A percentile compares a stretch with the other conserved stretches of the same genome.
Conservation (phyloP, 2,888 invertebrate genomes). For the Cabera pusaria region DNA sequence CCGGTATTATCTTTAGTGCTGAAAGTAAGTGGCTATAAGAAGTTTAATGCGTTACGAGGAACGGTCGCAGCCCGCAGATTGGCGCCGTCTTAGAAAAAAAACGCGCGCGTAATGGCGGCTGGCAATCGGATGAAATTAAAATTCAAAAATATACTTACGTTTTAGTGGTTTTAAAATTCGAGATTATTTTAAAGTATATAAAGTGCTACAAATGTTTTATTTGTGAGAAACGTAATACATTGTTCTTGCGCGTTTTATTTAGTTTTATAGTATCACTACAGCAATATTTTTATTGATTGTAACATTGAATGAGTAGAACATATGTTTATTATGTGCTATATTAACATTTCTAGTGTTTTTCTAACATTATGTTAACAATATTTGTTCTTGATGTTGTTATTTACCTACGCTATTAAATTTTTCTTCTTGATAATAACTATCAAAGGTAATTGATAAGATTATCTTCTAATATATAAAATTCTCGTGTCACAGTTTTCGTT, state of each 20-base stretch:
- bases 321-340: too few relatives aligned
- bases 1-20: constrained; percentile 72
- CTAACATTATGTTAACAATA: too few relatives aligned
- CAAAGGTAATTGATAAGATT: too few relatives aligned
- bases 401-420: too few relatives aligned
- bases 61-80: constrained; percentile 54
- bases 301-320: neutral
- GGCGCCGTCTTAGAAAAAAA: constrained; percentile 60
- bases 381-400: too few relatives aligned
- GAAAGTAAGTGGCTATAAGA: constrained; percentile 73
- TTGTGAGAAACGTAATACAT: constrained; percentile 6
- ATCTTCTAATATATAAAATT: too few relatives aligned
- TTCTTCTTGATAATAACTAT: too few relatives aligned
- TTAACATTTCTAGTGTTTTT: too few relatives aligned
- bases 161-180: constrained; percentile 21
- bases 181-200: constrained; percentile 18
- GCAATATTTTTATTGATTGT: constrained; percentile 11
- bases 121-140: constrained; percentile 34
- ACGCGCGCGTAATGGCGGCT: constrained; percentile 43
- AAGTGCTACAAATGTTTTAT: constrained; percentile 21
- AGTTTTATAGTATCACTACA: constrained; percentile 7
- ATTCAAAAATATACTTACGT: constrained; percentile 27
- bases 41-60: constrained; percentile 64
- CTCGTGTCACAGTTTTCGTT: too few relatives aligned
- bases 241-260: constrained; percentile 6